phyloP scores from a whole-genome alignment of 2,113 vertebrate species.

The Motacilla alba region DNA sequence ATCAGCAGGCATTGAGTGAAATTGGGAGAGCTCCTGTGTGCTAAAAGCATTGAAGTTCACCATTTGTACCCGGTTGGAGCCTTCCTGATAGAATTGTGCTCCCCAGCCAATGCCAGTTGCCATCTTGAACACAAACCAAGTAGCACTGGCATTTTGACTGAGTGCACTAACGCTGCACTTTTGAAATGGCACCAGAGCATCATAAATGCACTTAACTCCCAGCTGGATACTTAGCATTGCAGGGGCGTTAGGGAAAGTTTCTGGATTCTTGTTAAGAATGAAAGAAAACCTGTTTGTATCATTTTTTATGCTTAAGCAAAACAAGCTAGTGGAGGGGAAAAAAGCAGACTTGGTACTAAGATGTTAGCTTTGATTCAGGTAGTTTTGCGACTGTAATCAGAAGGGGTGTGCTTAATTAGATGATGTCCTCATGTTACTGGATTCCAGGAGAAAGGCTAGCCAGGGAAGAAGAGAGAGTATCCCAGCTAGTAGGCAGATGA shows the following conservation, averaged over 20 bases:
- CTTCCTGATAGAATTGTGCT: constrained; percentile 41
- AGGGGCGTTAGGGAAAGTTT: constrained; percentile 21
- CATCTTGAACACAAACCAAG: constrained; percentile 50
- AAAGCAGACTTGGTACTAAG: not conserved
- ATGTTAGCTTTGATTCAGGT: not conserved
- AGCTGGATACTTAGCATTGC: constrained; percentile 2
- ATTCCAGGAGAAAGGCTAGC: not conserved
- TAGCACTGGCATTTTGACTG: constrained; percentile 51
- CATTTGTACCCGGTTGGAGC: constrained; percentile 39
- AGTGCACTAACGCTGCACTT: constrained; percentile 57
- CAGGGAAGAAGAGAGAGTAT: not conserved
- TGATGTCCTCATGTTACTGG: not conserved
- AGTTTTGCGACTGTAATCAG: not conserved
- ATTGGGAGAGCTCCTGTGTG: constrained; percentile 62
- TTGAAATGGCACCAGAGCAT: constrained; percentile 33
- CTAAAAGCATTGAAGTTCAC: constrained; percentile 73
- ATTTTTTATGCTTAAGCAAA: not conserved
- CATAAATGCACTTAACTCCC: constrained; percentile 38
- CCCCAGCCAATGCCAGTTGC: constrained; percentile 17
- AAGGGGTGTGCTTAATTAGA: not conserved
- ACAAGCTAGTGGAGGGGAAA: not conserved
- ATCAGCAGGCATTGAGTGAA: constrained; percentile 68
- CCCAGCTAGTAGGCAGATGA: not conserved
- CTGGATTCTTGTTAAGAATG: constrained; percentile 31
- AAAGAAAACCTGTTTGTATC: constrained; percentile 6